Base-by-base conservation (phyloP, 92 coral and sea anemone species). In the Montipora capitata region DNA sequence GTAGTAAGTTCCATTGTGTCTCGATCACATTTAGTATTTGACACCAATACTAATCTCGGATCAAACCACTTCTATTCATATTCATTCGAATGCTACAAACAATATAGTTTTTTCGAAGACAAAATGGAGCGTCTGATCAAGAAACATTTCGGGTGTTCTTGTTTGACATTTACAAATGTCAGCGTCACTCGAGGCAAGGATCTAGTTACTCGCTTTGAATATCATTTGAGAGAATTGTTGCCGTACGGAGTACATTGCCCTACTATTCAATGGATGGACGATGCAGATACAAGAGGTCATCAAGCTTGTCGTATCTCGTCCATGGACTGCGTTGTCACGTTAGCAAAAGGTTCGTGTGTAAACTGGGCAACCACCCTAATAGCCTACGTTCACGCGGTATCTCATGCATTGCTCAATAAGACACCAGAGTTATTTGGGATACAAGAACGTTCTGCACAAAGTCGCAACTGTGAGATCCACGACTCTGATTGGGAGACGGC, bases 321-420 rank as follows among this genome's bases (percentile, higher is more conserved):
- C 62, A 45, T 42, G 44, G 10, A 74, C 35, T 15, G 7, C 2
- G 41, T 10, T 4, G 7, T 9, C 42, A 48, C 51, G 10, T 5
- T 74, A 5, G 78, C 62, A 10, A 74, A 17, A 2, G 78, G 62
- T 4, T 74, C 78, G 41, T 74, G 40, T 42, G 78, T 74, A 61
- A 49, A 10, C 27, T 74, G 78, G 78, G 27, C 78, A 6, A 74
- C 78, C 7, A 74, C 78, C 27, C n/a, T 74, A 13, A 4, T 74
- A 62, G 78, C 78, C 51, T 48, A 17, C 40, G 78, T 74, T 6
- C 78, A 74, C 40, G 78, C 78, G 4, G 4, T 48, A 14, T 48
- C 78, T 3, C 78, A 74, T 41, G 78, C 6, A 3, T 10, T 74
- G 4, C 3, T 38, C 16, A 7, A 51, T 2, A 7, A 1, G 2